phyloP scores from a whole-genome alignment of 2,797 vertebrate genomes.

The Alcedo atthis region DNA sequence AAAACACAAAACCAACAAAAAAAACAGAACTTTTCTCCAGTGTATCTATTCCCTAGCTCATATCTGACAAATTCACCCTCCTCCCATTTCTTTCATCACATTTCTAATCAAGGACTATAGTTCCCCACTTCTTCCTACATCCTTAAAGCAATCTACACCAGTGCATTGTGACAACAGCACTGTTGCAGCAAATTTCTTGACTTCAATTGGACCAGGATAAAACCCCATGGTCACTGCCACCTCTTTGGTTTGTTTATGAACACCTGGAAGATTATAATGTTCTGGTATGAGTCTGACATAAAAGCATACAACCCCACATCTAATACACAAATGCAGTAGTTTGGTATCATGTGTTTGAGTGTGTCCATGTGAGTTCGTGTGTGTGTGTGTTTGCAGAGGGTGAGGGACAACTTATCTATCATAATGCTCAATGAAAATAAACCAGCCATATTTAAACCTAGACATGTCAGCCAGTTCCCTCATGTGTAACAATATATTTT shows the following conservation, averaged over 20 bases:
- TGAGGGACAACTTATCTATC: not conserved
- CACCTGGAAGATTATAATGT: not conserved
- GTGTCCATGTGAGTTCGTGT: too few relatives aligned
- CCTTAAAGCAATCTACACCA: not conserved
- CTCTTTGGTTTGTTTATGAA: not conserved
- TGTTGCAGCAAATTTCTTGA: not conserved
- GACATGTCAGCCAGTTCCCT: not conserved
- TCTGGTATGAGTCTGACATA: not conserved
- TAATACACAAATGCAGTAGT: not conserved
- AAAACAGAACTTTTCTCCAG: not conserved
- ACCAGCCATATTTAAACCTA: not conserved
- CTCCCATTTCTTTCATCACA: not conserved
- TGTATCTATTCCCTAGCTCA: not conserved
- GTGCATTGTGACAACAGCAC: accelerated
- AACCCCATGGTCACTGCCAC: not conserved
- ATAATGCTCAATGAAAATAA: not conserved
- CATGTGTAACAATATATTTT: not conserved
- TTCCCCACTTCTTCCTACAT: not conserved
- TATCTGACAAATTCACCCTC: not conserved
- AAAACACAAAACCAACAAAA: too few relatives aligned
- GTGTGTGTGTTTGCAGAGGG: not conserved
- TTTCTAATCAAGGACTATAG: not conserved
- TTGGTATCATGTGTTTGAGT: not conserved
- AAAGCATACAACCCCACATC: not conserved
- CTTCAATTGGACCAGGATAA: not conserved